These are phyloP conservation scores for Tokudaia tokunoshimensis DNA, from an alignment of 2,797 vertebrate genomes.

Conservation along the genomic window DNA sequence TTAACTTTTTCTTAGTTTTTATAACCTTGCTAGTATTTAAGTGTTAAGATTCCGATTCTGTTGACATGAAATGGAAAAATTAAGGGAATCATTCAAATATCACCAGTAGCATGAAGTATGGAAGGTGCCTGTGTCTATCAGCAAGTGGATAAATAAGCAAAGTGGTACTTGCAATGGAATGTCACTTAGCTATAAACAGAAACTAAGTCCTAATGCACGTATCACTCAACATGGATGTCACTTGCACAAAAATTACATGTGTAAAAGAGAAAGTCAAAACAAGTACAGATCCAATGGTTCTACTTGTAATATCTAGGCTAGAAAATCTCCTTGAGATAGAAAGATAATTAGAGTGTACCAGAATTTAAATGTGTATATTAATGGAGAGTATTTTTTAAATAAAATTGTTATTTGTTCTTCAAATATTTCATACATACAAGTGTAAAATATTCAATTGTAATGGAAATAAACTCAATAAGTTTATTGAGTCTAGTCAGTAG, in stretches of 20 bases:
- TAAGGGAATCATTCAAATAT: background rate
- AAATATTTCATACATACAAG: background rate
- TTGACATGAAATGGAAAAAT: background rate
- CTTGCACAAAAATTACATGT: background rate
- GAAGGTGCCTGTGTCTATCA: background rate
- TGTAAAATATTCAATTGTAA: background rate
- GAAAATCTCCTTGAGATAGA: background rate
- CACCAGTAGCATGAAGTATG: background rate
- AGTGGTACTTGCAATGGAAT: background rate
- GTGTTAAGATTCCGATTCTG: background rate
- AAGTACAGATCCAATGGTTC: background rate
- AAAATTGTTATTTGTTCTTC: background rate
- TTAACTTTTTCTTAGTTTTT: background rate
- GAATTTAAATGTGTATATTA: too few species aligned
- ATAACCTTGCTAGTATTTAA: background rate
- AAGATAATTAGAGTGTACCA: background rate
- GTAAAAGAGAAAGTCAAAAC: background rate
- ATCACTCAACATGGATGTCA: background rate
- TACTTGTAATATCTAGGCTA: background rate
- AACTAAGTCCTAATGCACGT: background rate
- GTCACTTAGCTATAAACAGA: background rate
- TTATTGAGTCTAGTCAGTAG: background rate
- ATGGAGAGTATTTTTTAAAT: background rate
- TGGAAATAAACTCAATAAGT: too few species aligned
- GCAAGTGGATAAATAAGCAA: background rate